Evolutionary conservation across 2,888 invertebrate genomes (phyloP).

Genomic region (Drosophila algonquin): DNA sequence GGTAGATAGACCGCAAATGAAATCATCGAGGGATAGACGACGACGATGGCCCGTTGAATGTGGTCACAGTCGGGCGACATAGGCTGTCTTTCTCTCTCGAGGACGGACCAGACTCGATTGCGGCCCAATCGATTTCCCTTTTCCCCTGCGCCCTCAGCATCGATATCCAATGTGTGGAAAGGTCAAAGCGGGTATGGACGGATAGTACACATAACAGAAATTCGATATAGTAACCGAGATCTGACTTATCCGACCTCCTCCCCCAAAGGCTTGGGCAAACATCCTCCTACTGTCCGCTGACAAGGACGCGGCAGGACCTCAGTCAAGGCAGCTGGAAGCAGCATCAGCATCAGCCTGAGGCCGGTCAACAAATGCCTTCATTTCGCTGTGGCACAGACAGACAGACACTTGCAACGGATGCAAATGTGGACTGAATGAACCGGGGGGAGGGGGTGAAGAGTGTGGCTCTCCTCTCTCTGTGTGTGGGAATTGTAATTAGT

Average conservation of each 20-base stretch:
- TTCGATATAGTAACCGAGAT: constrained; percentile 55
- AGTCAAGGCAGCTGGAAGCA: constrained; percentile 30
- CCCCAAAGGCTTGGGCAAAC: constrained; percentile 57
- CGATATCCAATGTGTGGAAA: constrained; percentile 27
- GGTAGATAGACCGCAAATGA: constrained; percentile 65
- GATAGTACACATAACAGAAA: constrained; percentile 42
- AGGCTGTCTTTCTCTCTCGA: constrained; percentile 48
- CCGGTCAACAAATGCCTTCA: constrained; percentile 42
- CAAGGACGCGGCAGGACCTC: constrained; percentile 47
- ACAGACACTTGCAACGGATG: constrained; percentile 47
- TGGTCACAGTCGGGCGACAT: constrained; percentile 70
- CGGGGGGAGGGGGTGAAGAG: not conserved
- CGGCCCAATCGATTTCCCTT: constrained; percentile 65
- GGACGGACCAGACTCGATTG: constrained; percentile 42
- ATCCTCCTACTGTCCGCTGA: constrained; percentile 44
- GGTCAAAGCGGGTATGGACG: constrained; percentile 53
- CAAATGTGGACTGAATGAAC: constrained; percentile 38
- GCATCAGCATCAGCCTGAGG: constrained; percentile 7
- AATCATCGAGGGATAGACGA: constrained; percentile 61
- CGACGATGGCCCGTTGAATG: constrained; percentile 27
- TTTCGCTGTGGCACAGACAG: constrained; percentile 11
- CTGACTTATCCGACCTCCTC: constrained; percentile 16
- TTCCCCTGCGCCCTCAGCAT: constrained; percentile 11
- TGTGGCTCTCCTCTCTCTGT: constrained; percentile 16
- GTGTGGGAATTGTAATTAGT: constrained; percentile 78